Evolutionary conservation across 2,797 vertebrate species (phyloP).

Genomic region (Enteromius afrohamiltoni): DNA sequence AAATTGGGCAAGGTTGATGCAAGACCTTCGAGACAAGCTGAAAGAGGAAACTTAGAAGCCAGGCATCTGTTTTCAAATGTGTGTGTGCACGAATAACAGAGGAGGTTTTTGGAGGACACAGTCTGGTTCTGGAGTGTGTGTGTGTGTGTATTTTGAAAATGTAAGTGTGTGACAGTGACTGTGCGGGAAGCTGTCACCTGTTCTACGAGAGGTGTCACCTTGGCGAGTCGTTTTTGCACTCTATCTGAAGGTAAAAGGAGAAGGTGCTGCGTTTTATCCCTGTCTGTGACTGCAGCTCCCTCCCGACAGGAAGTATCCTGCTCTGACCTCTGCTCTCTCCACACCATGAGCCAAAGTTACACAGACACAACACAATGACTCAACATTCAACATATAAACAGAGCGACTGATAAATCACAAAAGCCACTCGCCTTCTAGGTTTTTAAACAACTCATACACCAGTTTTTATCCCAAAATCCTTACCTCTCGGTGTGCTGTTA

Average conservation of each 20-base stretch:
- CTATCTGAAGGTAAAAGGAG: conserved; percentile 39
- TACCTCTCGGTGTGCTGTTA: background rate
- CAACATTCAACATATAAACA: conserved; percentile 19
- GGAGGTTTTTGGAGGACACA: conserved; percentile 7
- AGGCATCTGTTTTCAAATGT: background rate
- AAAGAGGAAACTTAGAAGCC: conserved; percentile 22
- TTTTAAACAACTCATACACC: background rate
- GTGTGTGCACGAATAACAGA: conserved; percentile 12
- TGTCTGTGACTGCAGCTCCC: conserved; percentile 6
- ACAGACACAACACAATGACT: conserved; percentile 33
- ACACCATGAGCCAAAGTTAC: conserved; percentile 8
- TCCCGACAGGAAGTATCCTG: conserved; percentile 2
- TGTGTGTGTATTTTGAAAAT: background rate
- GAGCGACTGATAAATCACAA: background rate
- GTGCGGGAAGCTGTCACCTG: conserved; percentile 25
- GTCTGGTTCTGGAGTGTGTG: background rate
- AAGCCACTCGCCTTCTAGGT: conserved; percentile 5
- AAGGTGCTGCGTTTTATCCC: conserved; percentile 26
- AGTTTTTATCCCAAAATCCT: background rate
- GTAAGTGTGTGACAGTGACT: background rate
- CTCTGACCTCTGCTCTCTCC: conserved; percentile 18
- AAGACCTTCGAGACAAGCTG: conserved; percentile 17
- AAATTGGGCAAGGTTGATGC: conserved; percentile 23
- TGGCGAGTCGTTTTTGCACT: conserved; percentile 34
- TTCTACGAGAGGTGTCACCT: conserved; percentile 36